Percentiles rank a stretch among this genome's conserved stretches.
phyloP scores from a whole-genome alignment of 2,113 vertebrate genomes.

The Thalassoma bifasciatum region DNA sequence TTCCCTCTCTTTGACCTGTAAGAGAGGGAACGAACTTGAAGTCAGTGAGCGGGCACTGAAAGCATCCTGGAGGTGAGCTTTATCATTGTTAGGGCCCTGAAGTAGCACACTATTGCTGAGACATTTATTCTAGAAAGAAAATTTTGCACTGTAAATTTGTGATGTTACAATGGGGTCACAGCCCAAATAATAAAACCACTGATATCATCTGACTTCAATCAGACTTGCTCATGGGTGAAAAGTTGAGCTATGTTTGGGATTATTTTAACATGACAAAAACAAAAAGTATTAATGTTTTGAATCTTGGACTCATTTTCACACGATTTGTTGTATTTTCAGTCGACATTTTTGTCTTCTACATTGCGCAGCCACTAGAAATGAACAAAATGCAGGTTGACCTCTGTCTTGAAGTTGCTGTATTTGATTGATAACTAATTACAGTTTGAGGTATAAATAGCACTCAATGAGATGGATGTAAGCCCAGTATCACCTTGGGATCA shows the following conservation, averaged over 20 bases:
- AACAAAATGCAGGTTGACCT: background rate
- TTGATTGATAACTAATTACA: conserved; percentile 19
- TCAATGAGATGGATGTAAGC: too few relatives aligned
- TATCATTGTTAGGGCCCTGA: too few relatives aligned
- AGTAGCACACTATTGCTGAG: too few relatives aligned
- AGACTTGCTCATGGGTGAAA: conserved; percentile 13
- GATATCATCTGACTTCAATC: conserved; percentile 27
- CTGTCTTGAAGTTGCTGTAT: background rate
- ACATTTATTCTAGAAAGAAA: too few relatives aligned
- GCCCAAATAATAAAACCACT: too few relatives aligned
- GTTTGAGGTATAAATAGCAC: too few relatives aligned
- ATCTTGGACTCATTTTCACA: background rate
- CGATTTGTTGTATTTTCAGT: background rate
- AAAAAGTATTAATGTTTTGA: background rate
- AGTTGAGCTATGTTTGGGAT: background rate
- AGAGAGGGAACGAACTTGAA: too few relatives aligned
- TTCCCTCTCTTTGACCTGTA: too few relatives aligned
- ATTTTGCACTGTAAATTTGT: too few relatives aligned
- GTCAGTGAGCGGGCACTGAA: too few relatives aligned
- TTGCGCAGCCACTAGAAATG: background rate
- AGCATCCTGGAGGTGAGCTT: too few relatives aligned
- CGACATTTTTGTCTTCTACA: background rate
- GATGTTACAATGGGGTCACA: too few relatives aligned
- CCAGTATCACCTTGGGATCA: background rate
- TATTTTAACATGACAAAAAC: background rate